A percentile compares a stretch with the other conserved stretches of the same genome.
phyloP scores from a whole-genome alignment of 2,888 invertebrate genomes.

The Nipponacmea schrenckii region DNA sequence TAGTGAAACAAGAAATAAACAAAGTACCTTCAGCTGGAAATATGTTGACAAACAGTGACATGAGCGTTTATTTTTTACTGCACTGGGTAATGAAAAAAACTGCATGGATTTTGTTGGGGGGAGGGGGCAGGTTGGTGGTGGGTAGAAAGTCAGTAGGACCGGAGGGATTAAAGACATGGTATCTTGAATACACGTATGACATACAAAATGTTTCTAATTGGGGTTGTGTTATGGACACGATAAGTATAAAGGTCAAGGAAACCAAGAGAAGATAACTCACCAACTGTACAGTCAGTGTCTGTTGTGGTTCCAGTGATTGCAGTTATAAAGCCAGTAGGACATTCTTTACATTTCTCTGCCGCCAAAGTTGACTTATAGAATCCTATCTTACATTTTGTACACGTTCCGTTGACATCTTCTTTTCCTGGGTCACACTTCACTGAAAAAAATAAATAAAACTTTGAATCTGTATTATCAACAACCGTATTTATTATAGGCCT shows the following conservation, averaged over 20 bases:
- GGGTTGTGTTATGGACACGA: no score
- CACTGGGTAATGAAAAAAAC: no score
- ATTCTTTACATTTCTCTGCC: conserved; percentile 27
- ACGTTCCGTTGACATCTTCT: conserved; percentile 22
- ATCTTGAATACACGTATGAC: no score
- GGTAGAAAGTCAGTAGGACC: no score
- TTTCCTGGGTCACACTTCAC: conserved; percentile 70
- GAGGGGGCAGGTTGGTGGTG: no score
- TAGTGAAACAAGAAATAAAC: conserved; percentile 1
- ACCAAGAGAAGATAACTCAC: conserved; percentile 19
- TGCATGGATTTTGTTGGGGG: no score
- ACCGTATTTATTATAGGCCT: not conserved
- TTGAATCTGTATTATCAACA: not conserved
- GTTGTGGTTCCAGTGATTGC: conserved; percentile 16
- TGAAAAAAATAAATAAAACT: conserved; percentile 17
- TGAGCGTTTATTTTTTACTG: no score
- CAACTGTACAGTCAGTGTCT: conserved; percentile 19
- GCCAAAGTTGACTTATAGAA: conserved; percentile 30
- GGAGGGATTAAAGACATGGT: no score
- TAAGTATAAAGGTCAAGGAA: no score
- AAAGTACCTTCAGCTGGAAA: not conserved
- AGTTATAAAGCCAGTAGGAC: conserved; percentile 31
- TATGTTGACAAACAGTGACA: no score
- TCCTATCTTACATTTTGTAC: conserved; percentile 27
- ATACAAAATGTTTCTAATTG: no score